Conservation (phyloP, 1,140 invertebrate genomes). For the Metaphire vulgaris region DNA sequence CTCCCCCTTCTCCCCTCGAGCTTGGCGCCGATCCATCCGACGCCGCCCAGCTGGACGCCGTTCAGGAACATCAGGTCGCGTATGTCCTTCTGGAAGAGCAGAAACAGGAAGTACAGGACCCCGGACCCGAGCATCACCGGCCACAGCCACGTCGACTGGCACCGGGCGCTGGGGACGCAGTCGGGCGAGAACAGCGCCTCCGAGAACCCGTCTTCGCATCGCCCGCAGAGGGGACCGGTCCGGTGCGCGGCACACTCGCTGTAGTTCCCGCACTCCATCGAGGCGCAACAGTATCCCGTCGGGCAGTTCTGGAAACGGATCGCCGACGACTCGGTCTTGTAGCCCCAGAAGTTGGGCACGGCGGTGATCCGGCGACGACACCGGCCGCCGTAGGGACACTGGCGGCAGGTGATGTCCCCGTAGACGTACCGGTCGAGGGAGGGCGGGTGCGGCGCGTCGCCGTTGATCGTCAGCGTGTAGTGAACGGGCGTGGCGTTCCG, state of each 20-base stretch:
- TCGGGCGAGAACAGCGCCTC: slow-evolving; percentile 26
- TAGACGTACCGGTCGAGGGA: slow-evolving; percentile 18
- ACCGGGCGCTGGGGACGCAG: slow-evolving; percentile 18
- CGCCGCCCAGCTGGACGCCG: neutral
- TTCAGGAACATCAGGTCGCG: slow-evolving; percentile 26
- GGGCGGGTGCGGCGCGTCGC: slow-evolving; percentile 11
- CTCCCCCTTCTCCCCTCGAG: too few relatives aligned
- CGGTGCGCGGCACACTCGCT: slow-evolving; percentile 22
- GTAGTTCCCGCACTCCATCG: slow-evolving; percentile 16
- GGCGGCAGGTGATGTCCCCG: slow-evolving; percentile 23
- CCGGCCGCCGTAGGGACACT: slow-evolving; percentile 24
- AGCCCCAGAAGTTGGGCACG: slow-evolving; percentile 29
- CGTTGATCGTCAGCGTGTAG: slow-evolving; percentile 23
- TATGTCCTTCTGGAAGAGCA: slow-evolving; percentile 29
- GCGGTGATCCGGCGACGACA: slow-evolving; percentile 20
- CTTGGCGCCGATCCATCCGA: neutral
- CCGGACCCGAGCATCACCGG: slow-evolving; percentile 20
- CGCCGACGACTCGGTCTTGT: neutral
- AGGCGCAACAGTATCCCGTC: slow-evolving; percentile 25
- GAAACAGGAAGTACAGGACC: slow-evolving; percentile 21
- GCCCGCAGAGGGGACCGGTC: slow-evolving; percentile 4
- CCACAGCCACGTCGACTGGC: slow-evolving; percentile 23
- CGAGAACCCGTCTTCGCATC: slow-evolving; percentile 23
- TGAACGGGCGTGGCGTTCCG: slow-evolving; percentile 5
- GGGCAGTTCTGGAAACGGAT: slow-evolving; percentile 27